Conservation (phyloP, 2,797 vertebrate species). For the Bucorvus abyssinicus region DNA sequence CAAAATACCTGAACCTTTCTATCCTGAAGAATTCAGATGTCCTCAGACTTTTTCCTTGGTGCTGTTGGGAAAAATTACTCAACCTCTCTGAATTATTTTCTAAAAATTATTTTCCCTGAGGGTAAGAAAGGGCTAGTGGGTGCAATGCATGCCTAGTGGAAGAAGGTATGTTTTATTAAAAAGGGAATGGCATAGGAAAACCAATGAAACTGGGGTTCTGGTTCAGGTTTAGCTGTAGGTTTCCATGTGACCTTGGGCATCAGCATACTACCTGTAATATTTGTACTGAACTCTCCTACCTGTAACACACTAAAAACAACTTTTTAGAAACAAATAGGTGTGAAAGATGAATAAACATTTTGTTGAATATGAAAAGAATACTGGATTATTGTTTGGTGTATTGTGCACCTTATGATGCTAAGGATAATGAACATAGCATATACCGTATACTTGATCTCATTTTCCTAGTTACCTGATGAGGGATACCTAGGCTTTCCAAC, state of each 20-base stretch:
- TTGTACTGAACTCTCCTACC: neutral
- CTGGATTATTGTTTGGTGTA: neutral
- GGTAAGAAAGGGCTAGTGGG: neutral
- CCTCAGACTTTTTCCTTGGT: neutral
- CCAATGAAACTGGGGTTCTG: neutral
- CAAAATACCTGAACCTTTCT: neutral
- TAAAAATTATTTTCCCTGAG: neutral
- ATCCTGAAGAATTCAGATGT: neutral
- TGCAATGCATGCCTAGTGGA: neutral
- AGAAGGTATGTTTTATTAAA: neutral
- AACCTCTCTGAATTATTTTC: neutral
- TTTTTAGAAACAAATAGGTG: neutral
- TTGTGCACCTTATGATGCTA: neutral
- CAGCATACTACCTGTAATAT: neutral
- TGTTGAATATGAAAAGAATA: neutral
- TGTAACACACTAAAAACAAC: neutral
- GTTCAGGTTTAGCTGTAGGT: neutral
- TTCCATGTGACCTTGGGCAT: neutral
- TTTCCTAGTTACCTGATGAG: conserved; percentile 42
- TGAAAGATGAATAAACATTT: neutral
- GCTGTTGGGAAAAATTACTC: neutral
- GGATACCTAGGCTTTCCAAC: conserved; percentile 32
- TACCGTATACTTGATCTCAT: neutral
- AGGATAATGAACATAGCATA: neutral
- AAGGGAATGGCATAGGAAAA: neutral